Conservation (phyloP, 2,113 vertebrate genomes). For the Neogale vison region DNA sequence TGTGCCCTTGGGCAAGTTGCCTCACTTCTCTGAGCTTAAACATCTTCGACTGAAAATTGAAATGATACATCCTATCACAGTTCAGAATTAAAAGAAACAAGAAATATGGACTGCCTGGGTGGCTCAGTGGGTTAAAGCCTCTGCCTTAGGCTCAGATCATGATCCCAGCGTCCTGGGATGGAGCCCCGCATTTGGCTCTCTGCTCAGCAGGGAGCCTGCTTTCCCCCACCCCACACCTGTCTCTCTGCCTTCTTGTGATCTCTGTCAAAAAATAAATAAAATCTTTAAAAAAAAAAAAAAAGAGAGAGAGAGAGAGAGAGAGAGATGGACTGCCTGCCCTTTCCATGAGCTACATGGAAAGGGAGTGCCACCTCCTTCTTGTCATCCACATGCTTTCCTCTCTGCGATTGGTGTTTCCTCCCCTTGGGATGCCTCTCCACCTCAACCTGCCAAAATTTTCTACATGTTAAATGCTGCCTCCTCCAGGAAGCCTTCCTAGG, state of each 20-base stretch:
- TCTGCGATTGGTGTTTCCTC: background rate
- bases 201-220: too few species aligned
- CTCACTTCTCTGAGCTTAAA: slow-evolving; percentile 46
- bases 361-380: background rate
- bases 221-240: too few species aligned
- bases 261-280: too few species aligned
- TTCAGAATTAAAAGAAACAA: background rate
- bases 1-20: background rate
- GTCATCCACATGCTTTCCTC: background rate
- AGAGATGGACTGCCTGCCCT: background rate
- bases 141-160: too few species aligned
- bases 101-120: background rate
- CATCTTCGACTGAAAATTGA: background rate
- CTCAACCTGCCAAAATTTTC: background rate
- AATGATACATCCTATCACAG: background rate
- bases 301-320: background rate
- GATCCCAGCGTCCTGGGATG: too few species aligned
- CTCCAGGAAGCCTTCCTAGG: slow-evolving; percentile 45
- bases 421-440: background rate
- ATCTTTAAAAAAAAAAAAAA: background rate
- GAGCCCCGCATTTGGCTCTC: too few species aligned
- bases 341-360: background rate
- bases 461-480: background rate
- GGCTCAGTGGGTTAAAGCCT: too few species aligned
- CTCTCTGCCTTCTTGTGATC: too few species aligned